Evolutionary conservation across 1,140 invertebrate genomes (phyloP).

Genomic region (Bathynomus jamesi): DNA sequence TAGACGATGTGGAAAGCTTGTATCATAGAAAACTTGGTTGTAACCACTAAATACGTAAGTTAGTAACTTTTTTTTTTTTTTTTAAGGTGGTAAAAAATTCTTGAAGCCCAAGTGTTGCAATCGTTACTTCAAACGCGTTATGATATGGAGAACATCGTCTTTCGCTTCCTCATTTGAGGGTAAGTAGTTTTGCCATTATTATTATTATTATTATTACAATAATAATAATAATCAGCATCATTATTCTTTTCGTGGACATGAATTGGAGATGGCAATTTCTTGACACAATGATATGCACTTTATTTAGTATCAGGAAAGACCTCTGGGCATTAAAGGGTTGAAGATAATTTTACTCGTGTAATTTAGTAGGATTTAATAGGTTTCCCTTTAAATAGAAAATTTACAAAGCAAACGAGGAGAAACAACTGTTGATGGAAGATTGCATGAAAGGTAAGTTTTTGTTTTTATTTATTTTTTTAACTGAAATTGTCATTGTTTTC

Average conservation of each 20-base stretch:
- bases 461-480: too few species aligned
- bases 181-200: not conserved
- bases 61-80: not conserved
- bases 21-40: not conserved
- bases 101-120: not conserved
- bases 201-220: too few species aligned
- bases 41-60: not conserved
- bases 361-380: not conserved
- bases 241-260: too few species aligned
- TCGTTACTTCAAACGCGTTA: not conserved
- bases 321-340: too few species aligned
- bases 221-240: too few species aligned
- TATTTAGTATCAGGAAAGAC: too few species aligned
- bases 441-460: not conserved
- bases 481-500: too few species aligned
- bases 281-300: too few species aligned
- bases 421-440: not conserved
- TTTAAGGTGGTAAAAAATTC: not conserved
- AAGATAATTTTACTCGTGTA: not conserved
- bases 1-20: not conserved
- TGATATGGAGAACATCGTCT: not conserved
- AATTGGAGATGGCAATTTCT: not conserved
- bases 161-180: not conserved
- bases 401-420: not conserved
- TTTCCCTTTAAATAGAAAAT: not conserved